phyloP scores from a whole-genome alignment of 2,113 vertebrate genomes.

The Myrmophylax atrothorax region DNA sequence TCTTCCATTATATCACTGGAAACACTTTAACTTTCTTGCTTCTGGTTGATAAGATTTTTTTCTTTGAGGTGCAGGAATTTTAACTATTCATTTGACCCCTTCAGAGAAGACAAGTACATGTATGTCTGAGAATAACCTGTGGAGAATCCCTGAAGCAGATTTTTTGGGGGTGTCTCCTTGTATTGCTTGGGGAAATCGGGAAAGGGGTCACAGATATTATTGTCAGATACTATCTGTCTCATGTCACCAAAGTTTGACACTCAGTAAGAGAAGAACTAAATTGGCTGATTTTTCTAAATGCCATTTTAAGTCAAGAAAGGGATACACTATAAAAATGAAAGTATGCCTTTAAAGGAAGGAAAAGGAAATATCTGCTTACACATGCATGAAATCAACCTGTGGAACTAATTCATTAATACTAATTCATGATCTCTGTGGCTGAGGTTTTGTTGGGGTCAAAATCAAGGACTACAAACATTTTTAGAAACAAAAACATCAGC shows the following conservation, averaged over 20 bases:
- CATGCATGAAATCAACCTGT: neutral
- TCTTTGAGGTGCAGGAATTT: neutral
- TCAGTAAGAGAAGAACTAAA: neutral
- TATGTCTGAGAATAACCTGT: neutral
- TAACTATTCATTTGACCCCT: neutral
- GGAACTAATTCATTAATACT: neutral
- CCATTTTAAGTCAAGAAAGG: neutral
- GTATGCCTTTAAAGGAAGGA: neutral
- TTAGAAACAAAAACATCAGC: neutral
- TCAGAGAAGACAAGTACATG: neutral
- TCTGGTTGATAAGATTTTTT: neutral
- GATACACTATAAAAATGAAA: neutral
- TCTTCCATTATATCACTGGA: neutral
- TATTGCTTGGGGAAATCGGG: neutral
- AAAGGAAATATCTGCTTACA: neutral
- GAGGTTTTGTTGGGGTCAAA: neutral
- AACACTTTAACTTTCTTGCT: neutral
- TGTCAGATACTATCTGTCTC: neutral
- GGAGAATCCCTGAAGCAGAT: fast-evolving
- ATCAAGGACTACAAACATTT: neutral
- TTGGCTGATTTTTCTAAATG: neutral
- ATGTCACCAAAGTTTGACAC: neutral
- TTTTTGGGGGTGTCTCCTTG: neutral
- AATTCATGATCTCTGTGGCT: neutral
- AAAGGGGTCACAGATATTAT: neutral